Conservation (phyloP, 2,797 vertebrate genomes). For the Eulemur albifrons region DNA sequence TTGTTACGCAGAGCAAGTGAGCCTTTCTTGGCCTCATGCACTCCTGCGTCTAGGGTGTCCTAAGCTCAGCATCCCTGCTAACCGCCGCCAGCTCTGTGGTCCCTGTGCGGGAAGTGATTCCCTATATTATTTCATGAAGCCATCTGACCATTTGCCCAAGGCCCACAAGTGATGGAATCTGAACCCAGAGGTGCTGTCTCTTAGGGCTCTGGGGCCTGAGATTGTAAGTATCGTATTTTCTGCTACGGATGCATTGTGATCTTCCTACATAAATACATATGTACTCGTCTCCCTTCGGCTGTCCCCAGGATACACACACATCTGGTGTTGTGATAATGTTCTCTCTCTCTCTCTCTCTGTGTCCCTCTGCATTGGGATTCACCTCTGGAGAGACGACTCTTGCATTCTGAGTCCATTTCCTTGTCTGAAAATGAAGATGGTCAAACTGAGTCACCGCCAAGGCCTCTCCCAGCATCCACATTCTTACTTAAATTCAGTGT, state of each 20-base stretch:
- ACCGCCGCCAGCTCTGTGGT: rapidly evolving
- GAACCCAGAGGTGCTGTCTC: not conserved
- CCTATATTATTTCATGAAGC: no score
- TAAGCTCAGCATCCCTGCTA: rapidly evolving
- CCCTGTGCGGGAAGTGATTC: not conserved
- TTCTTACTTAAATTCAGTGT: not conserved
- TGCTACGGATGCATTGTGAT: rapidly evolving
- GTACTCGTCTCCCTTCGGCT: not conserved
- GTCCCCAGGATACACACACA: not conserved
- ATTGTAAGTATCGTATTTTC: no score
- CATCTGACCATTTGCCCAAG: rapidly evolving
- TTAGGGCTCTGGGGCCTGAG: not conserved
- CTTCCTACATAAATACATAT: not conserved
- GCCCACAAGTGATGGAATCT: not conserved
- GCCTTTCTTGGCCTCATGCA: rapidly evolving
- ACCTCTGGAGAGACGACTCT: not conserved
- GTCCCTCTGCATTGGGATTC: not conserved
- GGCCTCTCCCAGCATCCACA: not conserved
- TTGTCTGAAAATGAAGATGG: not conserved
- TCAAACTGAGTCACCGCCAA: not conserved
- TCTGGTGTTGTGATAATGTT: not conserved
- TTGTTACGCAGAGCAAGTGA: no score
- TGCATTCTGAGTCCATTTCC: not conserved
- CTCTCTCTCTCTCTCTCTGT: not conserved
- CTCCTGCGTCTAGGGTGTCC: no score